Evolutionary conservation across 2,888 invertebrate species (phyloP), one percentile per base, ranked within the genome.

Genomic region (Apamea sordens): DNA sequence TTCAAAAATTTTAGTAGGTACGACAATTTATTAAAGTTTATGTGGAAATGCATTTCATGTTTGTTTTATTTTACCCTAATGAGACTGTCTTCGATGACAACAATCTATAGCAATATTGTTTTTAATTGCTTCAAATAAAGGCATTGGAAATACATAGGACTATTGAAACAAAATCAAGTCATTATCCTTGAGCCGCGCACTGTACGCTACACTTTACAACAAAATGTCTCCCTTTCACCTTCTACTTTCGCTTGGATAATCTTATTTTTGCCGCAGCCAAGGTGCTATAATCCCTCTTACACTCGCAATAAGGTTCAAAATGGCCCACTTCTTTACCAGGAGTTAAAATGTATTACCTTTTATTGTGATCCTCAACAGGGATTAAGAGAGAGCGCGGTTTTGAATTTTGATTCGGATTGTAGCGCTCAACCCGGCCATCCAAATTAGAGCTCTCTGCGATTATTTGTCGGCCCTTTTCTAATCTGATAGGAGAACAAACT

Each of bases 321-420:
- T 95, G 84, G 89, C 77, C 65, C 76, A 91, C 82, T 92, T 88
- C 87, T 86, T 80, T 81, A 75, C 83, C 88, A 89, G 90, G 94
- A 96, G 95, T 96, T 96, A 95, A 96, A 97, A 97, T 97, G 96
- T 97, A 96, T 96, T 96, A 96, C 96, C 96, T 97, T 97, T 97
- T 97, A 97, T 97, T 97, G 97, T 97, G 96, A 96, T 96, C 97
- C 96, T 96, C 96, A 96, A 96, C 96, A 95, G 95, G 97, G 97
- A 97, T 97, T 97, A 96, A 96, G 96, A 96, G 96, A 95, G 96
- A 93, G 96, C 95, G 96, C 96, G 96, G 97, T 97, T 97, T 97
- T 96, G 97, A 97, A 97, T 97, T 97, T 96, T 96, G 97, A 97
- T 97, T 97, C 94, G 96, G 94, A 96, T 95, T 96, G 95, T 96